phyloP scores from a whole-genome alignment of 2,797 vertebrate species.

The Peromyscus nudipes region DNA sequence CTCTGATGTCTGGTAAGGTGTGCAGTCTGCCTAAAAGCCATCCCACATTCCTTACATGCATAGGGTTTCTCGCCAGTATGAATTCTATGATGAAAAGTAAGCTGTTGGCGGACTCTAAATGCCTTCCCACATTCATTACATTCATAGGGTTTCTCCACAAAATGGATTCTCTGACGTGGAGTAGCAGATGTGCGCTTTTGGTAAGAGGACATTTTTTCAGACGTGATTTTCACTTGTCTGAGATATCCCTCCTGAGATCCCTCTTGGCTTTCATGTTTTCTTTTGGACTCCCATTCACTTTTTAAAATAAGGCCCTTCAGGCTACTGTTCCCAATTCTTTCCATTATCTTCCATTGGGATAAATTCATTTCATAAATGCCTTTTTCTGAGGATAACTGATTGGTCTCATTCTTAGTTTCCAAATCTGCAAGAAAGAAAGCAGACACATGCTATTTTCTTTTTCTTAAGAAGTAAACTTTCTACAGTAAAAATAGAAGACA shows the following conservation, averaged over 20 bases:
- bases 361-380: conserved; percentile 73
- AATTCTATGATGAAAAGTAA: conserved; percentile 81
- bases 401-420: conserved; percentile 52
- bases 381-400: conserved; percentile 68
- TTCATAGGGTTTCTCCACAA: conserved; percentile 76
- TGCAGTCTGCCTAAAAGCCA: conserved; percentile 81
- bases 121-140: conserved; percentile 81
- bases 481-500: conserved; percentile 44
- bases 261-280: conserved; percentile 63
- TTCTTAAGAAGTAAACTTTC: conserved; percentile 45
- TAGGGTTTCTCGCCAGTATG: conserved; percentile 83
- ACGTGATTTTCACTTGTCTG: conserved; percentile 19
- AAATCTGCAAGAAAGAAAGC: conserved; percentile 76
- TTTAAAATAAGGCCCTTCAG: conserved; percentile 70
- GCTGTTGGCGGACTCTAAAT: conserved; percentile 81
- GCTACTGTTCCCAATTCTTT: conserved; percentile 67
- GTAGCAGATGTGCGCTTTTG: neutral
- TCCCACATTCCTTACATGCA: conserved; percentile 79
- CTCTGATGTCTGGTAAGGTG: conserved; percentile 81
- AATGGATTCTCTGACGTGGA: conserved; percentile 60
- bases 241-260: conserved; percentile 32
- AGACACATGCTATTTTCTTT: conserved; percentile 2
- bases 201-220: conserved; percentile 64
- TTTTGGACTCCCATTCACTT: conserved; percentile 68
- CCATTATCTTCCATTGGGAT: conserved; percentile 73